Evolutionary conservation across 2,113 vertebrate genomes (phyloP).

Genomic region (Ornithorhynchus anatinus): DNA sequence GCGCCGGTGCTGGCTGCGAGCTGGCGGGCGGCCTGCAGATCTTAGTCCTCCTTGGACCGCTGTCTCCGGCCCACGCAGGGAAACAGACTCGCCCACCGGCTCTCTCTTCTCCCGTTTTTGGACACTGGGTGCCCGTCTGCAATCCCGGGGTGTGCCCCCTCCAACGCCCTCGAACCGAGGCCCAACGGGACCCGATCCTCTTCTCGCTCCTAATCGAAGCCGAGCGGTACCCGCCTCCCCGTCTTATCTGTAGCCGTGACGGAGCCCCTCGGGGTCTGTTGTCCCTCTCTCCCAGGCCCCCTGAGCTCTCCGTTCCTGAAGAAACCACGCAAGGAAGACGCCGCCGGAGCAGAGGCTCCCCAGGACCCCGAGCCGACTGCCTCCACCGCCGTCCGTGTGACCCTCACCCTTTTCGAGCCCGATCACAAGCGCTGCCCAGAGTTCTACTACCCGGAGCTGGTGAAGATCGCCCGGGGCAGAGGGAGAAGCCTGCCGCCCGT

Average conservation of each 20-base stretch:
- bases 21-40: too few species aligned
- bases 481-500: constrained; percentile 45
- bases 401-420: constrained; percentile 81
- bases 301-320: constrained; percentile 67
- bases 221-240: constrained; percentile 60
- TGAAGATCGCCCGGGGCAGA: constrained; percentile 68
- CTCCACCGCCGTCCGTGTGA: constrained; percentile 78
- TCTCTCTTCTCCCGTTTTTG: too few species aligned
- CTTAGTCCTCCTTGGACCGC: too few species aligned
- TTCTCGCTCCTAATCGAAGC: constrained; percentile 44
- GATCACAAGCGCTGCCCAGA: constrained; percentile 86
- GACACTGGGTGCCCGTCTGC: too few species aligned
- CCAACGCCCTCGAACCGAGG: too few species aligned
- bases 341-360: constrained; percentile 48
- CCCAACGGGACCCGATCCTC: constrained; percentile 8
- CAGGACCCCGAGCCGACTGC: constrained; percentile 57
- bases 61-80: too few species aligned
- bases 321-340: constrained; percentile 48
- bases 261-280: constrained; percentile 80
- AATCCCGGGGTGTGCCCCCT: too few species aligned
- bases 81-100: too few species aligned
- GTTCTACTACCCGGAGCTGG: constrained; percentile 87
- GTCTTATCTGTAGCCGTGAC: constrained; percentile 77
- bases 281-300: constrained; percentile 77
- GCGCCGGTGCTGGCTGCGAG: too few species aligned